Evolutionary conservation across 2,797 vertebrate species (phyloP).

Genomic region (Pangasius sanitwongsei): DNA sequence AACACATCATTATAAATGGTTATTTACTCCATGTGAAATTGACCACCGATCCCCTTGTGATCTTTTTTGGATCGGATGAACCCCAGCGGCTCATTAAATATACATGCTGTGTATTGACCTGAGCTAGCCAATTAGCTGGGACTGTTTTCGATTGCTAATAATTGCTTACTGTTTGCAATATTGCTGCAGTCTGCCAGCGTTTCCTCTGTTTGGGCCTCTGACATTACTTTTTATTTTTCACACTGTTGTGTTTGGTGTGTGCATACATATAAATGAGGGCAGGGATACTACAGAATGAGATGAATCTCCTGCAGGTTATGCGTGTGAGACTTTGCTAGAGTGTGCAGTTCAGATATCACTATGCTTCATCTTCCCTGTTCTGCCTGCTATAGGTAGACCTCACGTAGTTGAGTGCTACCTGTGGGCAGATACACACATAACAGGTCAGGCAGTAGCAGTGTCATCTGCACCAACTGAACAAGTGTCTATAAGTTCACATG

Average conservation of each 20-base stretch:
- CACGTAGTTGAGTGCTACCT: conserved; percentile 32
- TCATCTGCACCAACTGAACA: not conserved
- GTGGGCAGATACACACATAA: conserved; percentile 26
- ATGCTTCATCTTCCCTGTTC: conserved; percentile 42
- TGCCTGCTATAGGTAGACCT: conserved; percentile 22
- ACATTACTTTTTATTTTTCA: not conserved
- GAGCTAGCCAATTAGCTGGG: conserved; percentile 75
- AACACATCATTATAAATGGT: conserved; percentile 53
- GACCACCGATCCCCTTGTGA: conserved; percentile 55
- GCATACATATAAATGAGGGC: conserved; percentile 33
- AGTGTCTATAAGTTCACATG: not conserved
- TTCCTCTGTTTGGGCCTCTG: not conserved
- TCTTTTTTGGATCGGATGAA: conserved; percentile 61
- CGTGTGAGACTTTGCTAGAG: not conserved
- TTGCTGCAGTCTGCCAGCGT: conserved; percentile 27
- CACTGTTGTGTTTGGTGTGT: conserved; percentile 29
- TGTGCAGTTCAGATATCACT: conserved; percentile 43
- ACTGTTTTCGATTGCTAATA: conserved; percentile 62
- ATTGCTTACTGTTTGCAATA: conserved; percentile 65
- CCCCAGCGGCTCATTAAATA: conserved; percentile 75
- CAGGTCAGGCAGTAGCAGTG: not conserved
- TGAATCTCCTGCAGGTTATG: conserved; percentile 21
- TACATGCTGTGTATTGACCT: conserved; percentile 74
- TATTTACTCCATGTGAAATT: conserved; percentile 56
- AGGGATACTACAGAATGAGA: conserved; percentile 38